These are phyloP conservation scores for Etheostoma perlongum DNA, from an alignment of 2,797 vertebrate species.

Conservation along the genomic window DNA sequence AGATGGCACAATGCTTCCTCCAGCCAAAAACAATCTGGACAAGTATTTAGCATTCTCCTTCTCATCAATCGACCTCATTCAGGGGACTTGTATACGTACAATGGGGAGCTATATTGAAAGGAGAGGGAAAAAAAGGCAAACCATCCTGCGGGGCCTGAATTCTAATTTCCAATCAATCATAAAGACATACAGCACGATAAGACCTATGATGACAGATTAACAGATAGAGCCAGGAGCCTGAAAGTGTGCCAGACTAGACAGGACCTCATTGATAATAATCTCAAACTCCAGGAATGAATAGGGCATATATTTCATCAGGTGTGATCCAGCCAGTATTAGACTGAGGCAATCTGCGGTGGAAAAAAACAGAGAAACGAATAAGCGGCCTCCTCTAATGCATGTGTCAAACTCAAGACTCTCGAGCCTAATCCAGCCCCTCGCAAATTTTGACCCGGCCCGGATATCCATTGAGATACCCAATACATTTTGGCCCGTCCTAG, in stretches of 20 bases:
- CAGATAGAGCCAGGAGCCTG: slow-evolving; percentile 74
- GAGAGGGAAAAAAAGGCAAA: slow-evolving; percentile 48
- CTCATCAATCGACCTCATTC: slow-evolving; percentile 82
- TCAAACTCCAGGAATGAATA: slow-evolving; percentile 76
- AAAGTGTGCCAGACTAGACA: slow-evolving; percentile 77
- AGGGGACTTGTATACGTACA: slow-evolving; percentile 61
- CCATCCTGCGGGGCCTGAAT: slow-evolving; percentile 67
- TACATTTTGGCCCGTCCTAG: too few species aligned
- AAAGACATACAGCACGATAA: slow-evolving; percentile 79
- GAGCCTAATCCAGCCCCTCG: too few species aligned
- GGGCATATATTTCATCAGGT: slow-evolving; percentile 78
- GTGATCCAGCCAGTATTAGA: slow-evolving; percentile 64
- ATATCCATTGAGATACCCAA: too few species aligned
- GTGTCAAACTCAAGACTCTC: too few species aligned
- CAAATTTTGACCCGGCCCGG: too few species aligned
- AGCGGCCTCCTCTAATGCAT: slow-evolving; percentile 6
- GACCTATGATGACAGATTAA: slow-evolving; percentile 81
- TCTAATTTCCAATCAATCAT: slow-evolving; percentile 84
- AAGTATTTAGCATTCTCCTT: slow-evolving; percentile 80
- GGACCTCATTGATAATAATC: slow-evolving; percentile 80
- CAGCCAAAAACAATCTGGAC: slow-evolving; percentile 78
- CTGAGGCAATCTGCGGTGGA: slow-evolving; percentile 49
- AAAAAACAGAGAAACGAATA: slow-evolving; percentile 70
- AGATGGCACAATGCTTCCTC: slow-evolving; percentile 79
- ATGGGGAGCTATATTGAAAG: slow-evolving; percentile 68